Conservation (phyloP, 2,888 invertebrate genomes). For the Chelonus formosanus region DNA sequence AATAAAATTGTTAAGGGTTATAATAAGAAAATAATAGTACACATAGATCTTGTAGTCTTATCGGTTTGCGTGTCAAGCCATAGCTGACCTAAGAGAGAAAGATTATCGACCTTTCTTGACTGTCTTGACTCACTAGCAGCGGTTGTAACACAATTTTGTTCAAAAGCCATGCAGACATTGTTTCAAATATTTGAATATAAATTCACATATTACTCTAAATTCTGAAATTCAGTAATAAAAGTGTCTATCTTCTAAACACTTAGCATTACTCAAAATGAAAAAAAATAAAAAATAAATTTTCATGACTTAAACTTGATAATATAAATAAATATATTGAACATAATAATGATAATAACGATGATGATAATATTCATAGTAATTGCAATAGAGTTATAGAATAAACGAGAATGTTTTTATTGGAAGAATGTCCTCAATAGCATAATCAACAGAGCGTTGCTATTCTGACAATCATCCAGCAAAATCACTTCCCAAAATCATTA, state of each 20-base stretch:
- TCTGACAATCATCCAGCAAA: constrained; percentile 38
- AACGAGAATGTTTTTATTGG: constrained; percentile 14
- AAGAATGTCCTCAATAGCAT: constrained; percentile 34
- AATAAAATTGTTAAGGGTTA: not conserved
- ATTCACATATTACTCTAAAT: constrained; percentile 14
- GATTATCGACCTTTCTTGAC: constrained; percentile 51
- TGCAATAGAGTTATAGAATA: not conserved
- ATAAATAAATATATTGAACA: not conserved
- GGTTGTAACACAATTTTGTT: constrained; percentile 37
- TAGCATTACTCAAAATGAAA: too few species aligned
- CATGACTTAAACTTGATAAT: too few species aligned
- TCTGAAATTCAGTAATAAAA: too few species aligned
- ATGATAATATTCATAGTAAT: not conserved
- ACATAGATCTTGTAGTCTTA: not conserved
- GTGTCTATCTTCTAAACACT: too few species aligned
- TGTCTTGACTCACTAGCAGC: constrained; percentile 42
- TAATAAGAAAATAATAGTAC: constrained; percentile 1
- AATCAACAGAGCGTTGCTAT: constrained; percentile 37
- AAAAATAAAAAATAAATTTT: too few species aligned
- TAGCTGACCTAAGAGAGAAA: constrained; percentile 46
- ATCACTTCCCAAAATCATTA: constrained; percentile 45
- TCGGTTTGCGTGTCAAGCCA: constrained; percentile 45
- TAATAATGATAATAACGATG: not conserved
- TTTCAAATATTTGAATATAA: constrained; percentile 39
- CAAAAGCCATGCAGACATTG: constrained; percentile 38